Base-by-base conservation (phyloP, 1,140 invertebrate species). In the Drosophila truncata region DNA sequence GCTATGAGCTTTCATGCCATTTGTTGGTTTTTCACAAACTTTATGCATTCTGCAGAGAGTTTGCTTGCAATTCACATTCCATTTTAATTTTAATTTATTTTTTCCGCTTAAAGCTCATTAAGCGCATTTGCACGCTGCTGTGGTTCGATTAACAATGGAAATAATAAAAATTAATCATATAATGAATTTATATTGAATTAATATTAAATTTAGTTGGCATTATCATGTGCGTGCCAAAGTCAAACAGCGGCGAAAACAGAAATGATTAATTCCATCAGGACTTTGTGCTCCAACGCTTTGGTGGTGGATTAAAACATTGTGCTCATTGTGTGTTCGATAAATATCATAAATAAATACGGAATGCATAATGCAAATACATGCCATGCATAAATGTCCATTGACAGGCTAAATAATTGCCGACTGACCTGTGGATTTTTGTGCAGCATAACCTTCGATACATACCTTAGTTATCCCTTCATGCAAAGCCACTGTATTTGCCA, bases 101-200 rank as follows among this genome's bases (percentile, higher is more conserved):
- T 73, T 67, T 64, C 59, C 64, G 62, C 67, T 82, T 61, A 76
- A 87, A 87, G 65, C 84, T 75, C 73, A 90, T 87, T 87, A 84
- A 78, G 65, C 58, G 64, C 76, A 80, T 70, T 84, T 78, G 66
- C 63, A 39, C 61, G 64, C 79, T 59, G 74, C 60, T 50, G 16
- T 59, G 65, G 54, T 23, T 59, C 75, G 84, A 88, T 87, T 88
- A 83, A 74, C 46, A 76, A 70, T 72, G 58, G 39, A 70, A 61
- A 71, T 74, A 67, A 74, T 80, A 83, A 63, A 72, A 78, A 84
- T 88, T 80, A 88, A 84, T 88, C 72, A 58, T 44, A 66, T 78
- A 84, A 78, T 80, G 77, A 72, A 71, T 80, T 87, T 75, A 71
- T 69, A 90, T 80, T 88, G 64, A 84, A 87, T 88, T 88, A 82